phyloP scores from a whole-genome alignment of 2,113 vertebrate species.

The Trogon surrucura region DNA sequence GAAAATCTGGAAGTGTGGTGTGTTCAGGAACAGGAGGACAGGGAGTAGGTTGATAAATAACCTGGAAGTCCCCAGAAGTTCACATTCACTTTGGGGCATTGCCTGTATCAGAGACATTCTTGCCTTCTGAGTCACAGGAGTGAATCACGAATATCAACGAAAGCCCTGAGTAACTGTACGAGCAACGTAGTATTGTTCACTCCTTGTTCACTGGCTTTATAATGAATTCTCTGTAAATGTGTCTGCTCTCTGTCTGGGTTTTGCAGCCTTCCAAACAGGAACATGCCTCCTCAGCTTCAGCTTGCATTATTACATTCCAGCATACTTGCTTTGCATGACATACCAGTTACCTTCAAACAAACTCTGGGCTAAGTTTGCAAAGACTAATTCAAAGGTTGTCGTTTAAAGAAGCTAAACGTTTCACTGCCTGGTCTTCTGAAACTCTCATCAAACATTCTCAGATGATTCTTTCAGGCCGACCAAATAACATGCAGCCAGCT shows the following conservation, averaged over 20 bases:
- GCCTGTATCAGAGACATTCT: background rate
- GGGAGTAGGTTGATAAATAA: background rate
- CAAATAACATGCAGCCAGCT: background rate
- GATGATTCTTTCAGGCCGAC: background rate
- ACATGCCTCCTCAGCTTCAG: background rate
- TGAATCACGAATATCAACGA: background rate
- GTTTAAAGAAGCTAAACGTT: background rate
- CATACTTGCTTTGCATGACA: background rate
- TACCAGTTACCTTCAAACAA: slow-evolving; percentile 28
- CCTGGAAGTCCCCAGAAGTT: background rate
- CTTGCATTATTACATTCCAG: slow-evolving; percentile 7
- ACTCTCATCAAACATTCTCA: background rate
- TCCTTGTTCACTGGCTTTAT: background rate
- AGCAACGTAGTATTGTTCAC: background rate
- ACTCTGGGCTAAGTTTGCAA: background rate
- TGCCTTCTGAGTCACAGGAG: background rate
- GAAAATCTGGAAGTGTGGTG: background rate
- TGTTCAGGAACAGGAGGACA: background rate
- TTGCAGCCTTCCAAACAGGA: background rate
- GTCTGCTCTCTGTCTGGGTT: slow-evolving; percentile 11
- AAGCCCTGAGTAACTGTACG: background rate
- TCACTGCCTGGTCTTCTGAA: background rate
- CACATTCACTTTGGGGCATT: background rate
- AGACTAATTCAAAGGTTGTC: background rate
- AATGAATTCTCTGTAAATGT: background rate